These are phyloP conservation scores for Homarus gammarus DNA, from an alignment of 2,888 invertebrate species.

Conservation along the genomic window DNA sequence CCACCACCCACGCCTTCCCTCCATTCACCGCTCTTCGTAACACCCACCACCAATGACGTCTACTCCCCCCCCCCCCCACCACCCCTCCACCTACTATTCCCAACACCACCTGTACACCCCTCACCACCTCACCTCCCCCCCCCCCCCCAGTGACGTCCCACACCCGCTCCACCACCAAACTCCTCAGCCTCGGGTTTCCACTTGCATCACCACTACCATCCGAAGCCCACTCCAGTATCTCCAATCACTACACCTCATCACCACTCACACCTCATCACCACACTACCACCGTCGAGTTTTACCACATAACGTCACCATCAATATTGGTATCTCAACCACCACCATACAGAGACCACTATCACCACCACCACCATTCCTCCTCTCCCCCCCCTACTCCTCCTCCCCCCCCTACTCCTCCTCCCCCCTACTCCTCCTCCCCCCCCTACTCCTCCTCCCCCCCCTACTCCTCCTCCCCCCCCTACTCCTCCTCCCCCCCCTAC, in stretches of 20 bases:
- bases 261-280: neutral
- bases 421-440: too few species aligned
- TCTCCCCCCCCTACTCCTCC: neutral
- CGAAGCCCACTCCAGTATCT: neutral
- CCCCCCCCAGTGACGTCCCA: neutral
- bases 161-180: neutral
- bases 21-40: neutral
- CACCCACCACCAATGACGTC: neutral
- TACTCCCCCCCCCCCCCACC: neutral
- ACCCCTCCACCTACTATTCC: neutral
- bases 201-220: neutral
- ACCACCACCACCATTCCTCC: neutral
- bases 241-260: neutral
- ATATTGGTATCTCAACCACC: neutral
- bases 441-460: too few species aligned
- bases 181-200: neutral
- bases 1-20: neutral
- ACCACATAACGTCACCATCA: neutral
- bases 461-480: too few species aligned
- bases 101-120: too few species aligned
- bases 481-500: too few species aligned
- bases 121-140: conserved; percentile 4
- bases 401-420: too few species aligned
- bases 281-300: neutral
- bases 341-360: neutral